Base-by-base conservation (phyloP, 2,888 invertebrate genomes). In the Drosophila peninsularis region DNA sequence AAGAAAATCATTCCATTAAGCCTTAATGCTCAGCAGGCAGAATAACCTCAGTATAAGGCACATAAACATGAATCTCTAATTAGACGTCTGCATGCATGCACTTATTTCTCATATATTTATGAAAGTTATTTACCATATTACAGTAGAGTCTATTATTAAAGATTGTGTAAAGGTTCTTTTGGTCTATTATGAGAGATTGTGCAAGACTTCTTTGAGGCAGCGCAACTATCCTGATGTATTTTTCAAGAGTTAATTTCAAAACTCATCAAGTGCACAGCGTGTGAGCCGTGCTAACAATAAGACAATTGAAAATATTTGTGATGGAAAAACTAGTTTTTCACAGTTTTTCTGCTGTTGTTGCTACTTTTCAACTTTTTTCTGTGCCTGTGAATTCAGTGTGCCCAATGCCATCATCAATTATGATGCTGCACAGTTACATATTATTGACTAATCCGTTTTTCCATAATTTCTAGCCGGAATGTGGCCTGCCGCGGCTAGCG, bases 401-500 rank as follows among this genome's bases (percentile, higher is more conserved):
- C 61, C 52, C 50, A 60, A 60, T 73, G 73, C 61, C 57, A 49
- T 57, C 49, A 70, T 60, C 65, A 74, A 73, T 57, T 64, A 73
- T 61, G 69, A 63, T 53, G 63, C 68, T 52, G 57, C 65, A 34
- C 32, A 19, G 27, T 42, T 47, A 47, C 21, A 42, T 27, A n/a
- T 30, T 27, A 57, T 66, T 55, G 60, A 62, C 66, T 60, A 71
- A 66, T 71, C 54, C n/a, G 7, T 32, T 47, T 11, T 24, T 36
- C 21, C 42, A 7, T 14, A 5, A 19, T 1, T 63, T 82, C 89
- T 91, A 94, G 80, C 84, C 91, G 7, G 95, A 96, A 77, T 96
- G 96, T 80, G 96, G 96, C 0, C 89, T 96, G 14, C 95, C 96
- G 0, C 93, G 94, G 92, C 88, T 92, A 87, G 71, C 93, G 5